These are phyloP conservation scores for Melanogrammus aeglefinus DNA, from an alignment of 2,797 vertebrate species.

Conservation along the genomic window DNA sequence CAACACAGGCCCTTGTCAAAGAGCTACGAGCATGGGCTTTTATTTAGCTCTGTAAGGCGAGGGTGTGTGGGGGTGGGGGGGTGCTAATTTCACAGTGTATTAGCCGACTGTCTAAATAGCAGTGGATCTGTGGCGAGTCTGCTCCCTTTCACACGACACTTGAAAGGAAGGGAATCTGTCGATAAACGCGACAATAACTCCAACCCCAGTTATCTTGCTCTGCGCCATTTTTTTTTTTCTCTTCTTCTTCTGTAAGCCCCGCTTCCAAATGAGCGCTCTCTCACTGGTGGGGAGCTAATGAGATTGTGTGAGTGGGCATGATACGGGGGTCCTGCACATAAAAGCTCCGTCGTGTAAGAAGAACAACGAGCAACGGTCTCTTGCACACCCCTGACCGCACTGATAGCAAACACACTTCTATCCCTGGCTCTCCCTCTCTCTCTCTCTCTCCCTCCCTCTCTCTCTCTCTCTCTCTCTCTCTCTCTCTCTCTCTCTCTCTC, in stretches of 20 bases:
- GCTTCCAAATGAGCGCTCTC: slow-evolving; percentile 59
- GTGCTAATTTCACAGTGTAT: slow-evolving; percentile 74
- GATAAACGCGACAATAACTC: slow-evolving; percentile 65
- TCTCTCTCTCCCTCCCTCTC: slow-evolving; percentile 29
- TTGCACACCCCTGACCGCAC: slow-evolving; percentile 57
- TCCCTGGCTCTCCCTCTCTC: slow-evolving; percentile 25
- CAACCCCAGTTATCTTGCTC: slow-evolving; percentile 27
- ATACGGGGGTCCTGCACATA: slow-evolving; percentile 66
- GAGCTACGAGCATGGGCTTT: slow-evolving; percentile 51
- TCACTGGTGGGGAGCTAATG: slow-evolving; percentile 71
- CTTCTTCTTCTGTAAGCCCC: slow-evolving; percentile 43
- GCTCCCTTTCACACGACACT: slow-evolving; percentile 60
- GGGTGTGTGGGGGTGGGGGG: slow-evolving; percentile 29
- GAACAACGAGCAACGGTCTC: slow-evolving; percentile 55
- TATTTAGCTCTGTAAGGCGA: slow-evolving; percentile 45
- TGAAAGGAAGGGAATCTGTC: slow-evolving; percentile 59
- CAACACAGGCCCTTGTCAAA: slow-evolving; percentile 60
- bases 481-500: slow-evolving; percentile 18
- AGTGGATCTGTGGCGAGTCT: slow-evolving; percentile 63
- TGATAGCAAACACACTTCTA: slow-evolving; percentile 54
- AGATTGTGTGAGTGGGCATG: slow-evolving; percentile 70
- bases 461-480: slow-evolving; percentile 2
- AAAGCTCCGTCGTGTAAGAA: slow-evolving; percentile 55
- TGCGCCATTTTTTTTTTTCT: slow-evolving; percentile 32
- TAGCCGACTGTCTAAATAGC: slow-evolving; percentile 70